A percentile compares a stretch with the other conserved stretches of the same genome.
These are phyloP conservation scores for Astropecten irregularis DNA, from an alignment of 53 echinoderm and acorn worm genomes.

Conservation along the genomic window DNA sequence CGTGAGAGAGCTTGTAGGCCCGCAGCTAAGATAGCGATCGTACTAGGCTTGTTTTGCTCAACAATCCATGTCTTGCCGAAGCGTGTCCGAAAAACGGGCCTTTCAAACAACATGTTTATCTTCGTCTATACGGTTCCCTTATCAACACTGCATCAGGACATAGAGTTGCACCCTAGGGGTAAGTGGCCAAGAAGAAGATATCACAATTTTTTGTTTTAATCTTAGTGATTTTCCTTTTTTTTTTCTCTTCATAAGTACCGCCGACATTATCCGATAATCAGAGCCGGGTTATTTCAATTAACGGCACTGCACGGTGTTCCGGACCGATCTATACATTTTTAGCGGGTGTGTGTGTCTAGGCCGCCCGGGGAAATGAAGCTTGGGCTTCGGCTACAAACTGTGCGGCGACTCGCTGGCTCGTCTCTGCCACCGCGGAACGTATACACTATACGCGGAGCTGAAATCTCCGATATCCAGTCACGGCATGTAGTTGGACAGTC, in stretches of 20 bases:
- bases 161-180: conserved; percentile 19
- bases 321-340: conserved; percentile 46
- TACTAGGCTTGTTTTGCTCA: conserved; percentile 31
- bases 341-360: conserved; percentile 9
- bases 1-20: conserved; percentile 25
- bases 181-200: conserved; percentile 17
- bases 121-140: conserved; percentile 2
- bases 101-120: conserved; percentile 25
- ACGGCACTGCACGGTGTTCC: conserved; percentile 14
- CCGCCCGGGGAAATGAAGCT: neutral
- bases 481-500: conserved; percentile 41
- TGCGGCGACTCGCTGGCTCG: neutral
- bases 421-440: neutral
- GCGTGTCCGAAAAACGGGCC: conserved; percentile 36
- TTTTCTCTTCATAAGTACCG: neutral
- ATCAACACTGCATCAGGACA: conserved; percentile 29
- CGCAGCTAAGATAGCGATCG: conserved; percentile 17
- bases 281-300: conserved; percentile 13
- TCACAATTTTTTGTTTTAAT: neutral
- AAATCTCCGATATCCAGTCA: neutral
- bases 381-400: conserved; percentile 11
- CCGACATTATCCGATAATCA: conserved; percentile 34
- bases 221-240: too few species aligned
- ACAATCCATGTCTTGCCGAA: conserved; percentile 24
- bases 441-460: conserved; percentile 6